Base-by-base conservation (phyloP, 2,113 vertebrate species). In the Rhinichthys klamathensis region DNA sequence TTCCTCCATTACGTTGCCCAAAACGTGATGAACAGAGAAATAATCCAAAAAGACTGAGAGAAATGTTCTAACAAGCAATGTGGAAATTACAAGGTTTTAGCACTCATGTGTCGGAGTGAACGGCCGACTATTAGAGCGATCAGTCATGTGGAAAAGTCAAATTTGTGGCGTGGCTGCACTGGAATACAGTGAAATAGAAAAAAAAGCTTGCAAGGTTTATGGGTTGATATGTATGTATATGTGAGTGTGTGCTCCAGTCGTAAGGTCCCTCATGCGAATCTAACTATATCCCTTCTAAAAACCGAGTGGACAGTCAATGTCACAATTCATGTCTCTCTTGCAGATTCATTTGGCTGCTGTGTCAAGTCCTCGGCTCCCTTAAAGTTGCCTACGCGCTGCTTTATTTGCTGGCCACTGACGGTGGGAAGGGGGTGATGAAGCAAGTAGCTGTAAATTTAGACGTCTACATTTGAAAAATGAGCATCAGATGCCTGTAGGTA, bases 121-220 rank as follows among this genome's bases (percentile, higher is more conserved):
- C 30, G 41, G 16, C 27, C 51, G 61, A 78, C 49, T 77, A 46
- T 82, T 85, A 30, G 80, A 75, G 79, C 32, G 16, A 69, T 61
- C 56, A 87, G 15, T 88, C 61, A 83, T 77, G 73, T 79, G 80
- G 73, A 80, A 87, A 84, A 75, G 63, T 69, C 73, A 74, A 84
- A 84, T 84, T 84, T 67, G 77, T 84, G 51, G 82, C 82, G 63
- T 75, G 82, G 72, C 70, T 88, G 81, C 61, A 72, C 44, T 81
- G 70, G 63, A 84, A 81, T 81, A 83, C 76, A 79, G 65, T 65
- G 81, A 77, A n/a, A 84, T 51, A n/a, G 44, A 69, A 82, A 41
- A 51, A 76, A 51, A 76, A 51, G 77, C 65, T 74, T 67, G 21
- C 51, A 69, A 58, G 80, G 51, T 77, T 32, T 85, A 41, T 67